phyloP scores from a whole-genome alignment of 2,113 vertebrate genomes.

The Apodemus speciosus region DNA sequence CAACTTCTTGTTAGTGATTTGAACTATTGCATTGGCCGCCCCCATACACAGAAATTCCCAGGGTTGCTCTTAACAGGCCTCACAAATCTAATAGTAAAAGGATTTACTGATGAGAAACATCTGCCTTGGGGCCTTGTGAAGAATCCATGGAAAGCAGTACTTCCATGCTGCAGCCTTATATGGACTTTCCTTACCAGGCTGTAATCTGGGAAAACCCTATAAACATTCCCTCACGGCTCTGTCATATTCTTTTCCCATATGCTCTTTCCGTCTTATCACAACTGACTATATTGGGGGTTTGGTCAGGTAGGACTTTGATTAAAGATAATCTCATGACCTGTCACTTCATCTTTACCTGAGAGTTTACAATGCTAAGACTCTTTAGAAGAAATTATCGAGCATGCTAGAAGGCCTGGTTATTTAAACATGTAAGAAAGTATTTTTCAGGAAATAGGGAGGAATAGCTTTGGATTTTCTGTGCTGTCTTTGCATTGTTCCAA shows the following conservation, averaged over 20 bases:
- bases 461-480: background rate
- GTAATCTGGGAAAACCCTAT: background rate
- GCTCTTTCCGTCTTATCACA: background rate
- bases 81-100: conserved; percentile 58
- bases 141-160: background rate
- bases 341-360: background rate
- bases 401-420: background rate
- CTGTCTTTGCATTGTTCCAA: background rate
- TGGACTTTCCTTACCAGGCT: background rate
- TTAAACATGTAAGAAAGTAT: background rate
- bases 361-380: background rate
- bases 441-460: background rate
- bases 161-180: background rate
- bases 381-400: background rate
- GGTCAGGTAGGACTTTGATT: background rate
- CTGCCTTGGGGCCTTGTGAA: conserved; percentile 41
- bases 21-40: conserved; percentile 2
- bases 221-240: background rate
- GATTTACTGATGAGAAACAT: conserved; percentile 67
- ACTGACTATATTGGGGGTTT: background rate
- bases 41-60: conserved; percentile 48
- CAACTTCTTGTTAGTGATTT: conserved; percentile 45
- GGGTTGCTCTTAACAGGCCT: conserved; percentile 41
- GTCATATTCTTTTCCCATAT: background rate
- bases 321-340: background rate